A percentile compares a stretch with the other conserved stretches of the same genome.
Conservation (phyloP, 2,113 vertebrate genomes). For the Cephalopholis sonnerati region DNA sequence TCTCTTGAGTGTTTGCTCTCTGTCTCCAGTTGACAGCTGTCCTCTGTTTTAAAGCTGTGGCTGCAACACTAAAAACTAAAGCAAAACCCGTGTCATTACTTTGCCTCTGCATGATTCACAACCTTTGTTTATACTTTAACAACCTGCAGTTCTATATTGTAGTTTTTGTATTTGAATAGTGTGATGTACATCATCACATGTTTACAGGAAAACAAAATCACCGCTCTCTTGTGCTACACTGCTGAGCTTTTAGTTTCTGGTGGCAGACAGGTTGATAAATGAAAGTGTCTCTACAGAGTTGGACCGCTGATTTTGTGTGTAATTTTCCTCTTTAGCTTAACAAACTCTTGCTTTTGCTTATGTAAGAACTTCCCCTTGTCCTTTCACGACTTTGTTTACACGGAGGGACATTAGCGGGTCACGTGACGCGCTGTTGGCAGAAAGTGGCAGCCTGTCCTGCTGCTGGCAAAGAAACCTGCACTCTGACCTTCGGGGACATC, state of each 20-base stretch:
- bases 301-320: neutral
- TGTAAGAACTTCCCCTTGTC: slow-evolving; percentile 46
- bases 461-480: slow-evolving; percentile 56
- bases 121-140: neutral
- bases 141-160: neutral
- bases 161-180: neutral
- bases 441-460: slow-evolving; percentile 30
- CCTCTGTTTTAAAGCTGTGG: neutral
- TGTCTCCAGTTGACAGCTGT: neutral
- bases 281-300: neutral
- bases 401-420: slow-evolving; percentile 40
- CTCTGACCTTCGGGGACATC: slow-evolving; percentile 71
- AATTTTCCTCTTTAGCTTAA: neutral
- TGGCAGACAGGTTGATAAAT: neutral
- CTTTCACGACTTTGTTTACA: slow-evolving; percentile 62
- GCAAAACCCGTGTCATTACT: neutral
- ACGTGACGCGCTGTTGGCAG: slow-evolving; percentile 55
- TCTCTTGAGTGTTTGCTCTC: neutral
- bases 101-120: neutral
- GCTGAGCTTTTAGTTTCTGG: neutral
- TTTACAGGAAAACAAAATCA: too few species aligned
- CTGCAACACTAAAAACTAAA: neutral
- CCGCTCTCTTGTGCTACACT: too few species aligned
- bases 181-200: too few species aligned
- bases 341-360: slow-evolving; percentile 32